phyloP scores from a whole-genome alignment of 2,888 invertebrate species.

The Onthophagus sagittarius region DNA sequence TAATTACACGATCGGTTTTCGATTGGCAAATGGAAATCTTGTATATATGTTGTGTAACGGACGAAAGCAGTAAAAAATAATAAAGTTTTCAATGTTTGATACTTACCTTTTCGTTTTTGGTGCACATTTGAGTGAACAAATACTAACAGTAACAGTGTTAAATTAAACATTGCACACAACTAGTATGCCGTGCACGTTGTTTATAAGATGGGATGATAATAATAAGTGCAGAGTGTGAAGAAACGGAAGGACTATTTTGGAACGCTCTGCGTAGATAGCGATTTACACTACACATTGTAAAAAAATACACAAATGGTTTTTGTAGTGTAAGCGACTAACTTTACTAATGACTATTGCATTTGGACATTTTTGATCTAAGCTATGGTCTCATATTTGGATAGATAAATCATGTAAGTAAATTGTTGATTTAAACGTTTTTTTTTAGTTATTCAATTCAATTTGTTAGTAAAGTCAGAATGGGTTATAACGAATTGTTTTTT shows the following conservation, averaged over 20 bases:
- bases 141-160: not conserved
- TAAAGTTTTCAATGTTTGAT: constrained; percentile 38
- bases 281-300: not conserved
- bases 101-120: constrained; percentile 19
- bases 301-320: not conserved
- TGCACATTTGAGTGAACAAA: not conserved
- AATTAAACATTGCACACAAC: not conserved
- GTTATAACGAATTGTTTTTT: too few relatives aligned
- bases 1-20: not conserved
- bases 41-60: constrained; percentile 18
- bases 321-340: not conserved
- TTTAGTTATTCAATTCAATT: too few relatives aligned
- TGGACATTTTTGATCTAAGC: not conserved
- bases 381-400: not conserved
- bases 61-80: constrained; percentile 15
- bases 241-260: not conserved
- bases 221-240: not conserved
- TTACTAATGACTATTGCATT: not conserved
- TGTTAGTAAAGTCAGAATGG: too few relatives aligned
- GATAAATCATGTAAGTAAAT: not conserved
- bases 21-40: not conserved
- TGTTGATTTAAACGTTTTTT: not conserved
- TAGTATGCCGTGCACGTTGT: not conserved
- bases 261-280: not conserved
- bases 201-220: not conserved